phyloP scores from a whole-genome alignment of 2,113 vertebrate genomes.

The Mus pahari region DNA sequence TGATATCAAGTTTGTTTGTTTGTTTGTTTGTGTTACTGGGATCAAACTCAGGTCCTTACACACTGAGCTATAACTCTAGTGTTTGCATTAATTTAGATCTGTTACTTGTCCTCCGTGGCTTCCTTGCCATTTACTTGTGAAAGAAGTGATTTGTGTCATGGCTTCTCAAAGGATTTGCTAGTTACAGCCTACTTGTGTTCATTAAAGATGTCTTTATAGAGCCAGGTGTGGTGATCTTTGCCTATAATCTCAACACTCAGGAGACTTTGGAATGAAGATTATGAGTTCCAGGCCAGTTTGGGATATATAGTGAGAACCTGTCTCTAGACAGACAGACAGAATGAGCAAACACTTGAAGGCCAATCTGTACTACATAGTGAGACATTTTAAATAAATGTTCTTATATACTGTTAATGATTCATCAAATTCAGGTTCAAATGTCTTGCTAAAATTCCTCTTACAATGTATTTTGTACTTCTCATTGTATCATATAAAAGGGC shows the following conservation, averaged over 20 bases:
- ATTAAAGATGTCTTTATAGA: conserved; percentile 15
- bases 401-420: conserved; percentile 19
- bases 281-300: neutral
- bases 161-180: conserved; percentile 48
- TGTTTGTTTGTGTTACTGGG: neutral
- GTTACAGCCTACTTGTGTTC: neutral
- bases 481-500: conserved; percentile 14
- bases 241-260: neutral
- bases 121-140: conserved; percentile 26
- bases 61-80: too few relatives aligned
- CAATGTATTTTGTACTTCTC: neutral
- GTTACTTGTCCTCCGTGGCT: neutral
- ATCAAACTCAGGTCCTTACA: neutral
- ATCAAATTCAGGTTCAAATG: conserved; percentile 22
- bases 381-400: neutral
- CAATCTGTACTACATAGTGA: too few relatives aligned
- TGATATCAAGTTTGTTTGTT: neutral
- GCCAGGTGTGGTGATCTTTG: neutral
- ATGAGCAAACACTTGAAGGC: too few relatives aligned
- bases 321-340: neutral
- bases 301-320: neutral
- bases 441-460: neutral
- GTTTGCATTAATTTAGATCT: neutral
- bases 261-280: neutral
- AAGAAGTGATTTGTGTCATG: conserved; percentile 28